These are phyloP conservation scores for Chrosomus eos DNA, from an alignment of 2,797 vertebrate species.

Conservation along the genomic window DNA sequence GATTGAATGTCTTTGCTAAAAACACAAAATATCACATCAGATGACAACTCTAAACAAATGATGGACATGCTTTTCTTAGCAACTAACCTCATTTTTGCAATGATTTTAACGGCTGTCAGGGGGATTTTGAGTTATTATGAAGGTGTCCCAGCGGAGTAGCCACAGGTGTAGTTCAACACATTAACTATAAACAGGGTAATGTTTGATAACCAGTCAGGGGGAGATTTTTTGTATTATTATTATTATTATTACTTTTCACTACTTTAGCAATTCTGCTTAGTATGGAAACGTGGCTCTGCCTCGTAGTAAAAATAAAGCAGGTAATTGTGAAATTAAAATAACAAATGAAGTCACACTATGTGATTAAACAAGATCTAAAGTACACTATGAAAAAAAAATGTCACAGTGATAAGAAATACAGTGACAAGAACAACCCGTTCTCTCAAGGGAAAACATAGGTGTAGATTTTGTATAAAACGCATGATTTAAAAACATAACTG, in stretches of 20 bases:
- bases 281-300: not conserved
- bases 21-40: not conserved
- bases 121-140: not conserved
- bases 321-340: not conserved
- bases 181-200: not conserved
- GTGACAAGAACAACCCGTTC: not conserved
- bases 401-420: not conserved
- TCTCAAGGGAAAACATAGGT: not conserved
- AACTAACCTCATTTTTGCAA: not conserved
- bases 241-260: not conserved
- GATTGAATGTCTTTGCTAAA: not conserved
- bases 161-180: not conserved
- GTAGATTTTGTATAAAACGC: not conserved
- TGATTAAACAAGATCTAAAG: not conserved
- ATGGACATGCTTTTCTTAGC: not conserved
- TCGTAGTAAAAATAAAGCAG: not conserved
- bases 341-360: not conserved
- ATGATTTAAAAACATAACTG: not conserved
- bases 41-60: not conserved
- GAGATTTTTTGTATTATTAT: too few relatives aligned
- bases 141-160: not conserved
- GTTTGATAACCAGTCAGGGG: not conserved
- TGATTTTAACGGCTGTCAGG: not conserved
- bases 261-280: not conserved
- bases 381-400: not conserved